Base-by-base conservation (phyloP, 2,113 vertebrate species). In the Nesoenas mayeri region DNA sequence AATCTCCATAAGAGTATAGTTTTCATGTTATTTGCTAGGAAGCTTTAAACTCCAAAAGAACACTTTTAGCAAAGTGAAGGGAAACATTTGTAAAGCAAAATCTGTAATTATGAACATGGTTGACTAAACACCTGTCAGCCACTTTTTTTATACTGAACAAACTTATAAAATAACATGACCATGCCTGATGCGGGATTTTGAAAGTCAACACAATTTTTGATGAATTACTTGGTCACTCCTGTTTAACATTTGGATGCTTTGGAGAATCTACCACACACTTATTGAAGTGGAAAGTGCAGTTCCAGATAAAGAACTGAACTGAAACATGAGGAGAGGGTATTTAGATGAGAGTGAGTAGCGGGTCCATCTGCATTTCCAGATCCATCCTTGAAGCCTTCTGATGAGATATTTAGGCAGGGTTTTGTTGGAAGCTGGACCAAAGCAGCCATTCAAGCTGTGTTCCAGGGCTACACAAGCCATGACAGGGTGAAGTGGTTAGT, bases 1-100 rank as follows among this genome's bases (percentile, higher is more conserved):
- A 88, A 89, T 95, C 95, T 97, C 34, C 40, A 48, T 82, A 60
- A 93, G 36, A 62, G 60, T 32, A 40, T 67, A 71, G 88, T 95
- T 96, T 96, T 96, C 66, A 62, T 85, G 15, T 51, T 79, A 66
- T 88, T 93, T 95, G 20, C 58, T 89, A 34, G 58, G 60, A 78
- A 70, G 73, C 70, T 87, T 79, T 87, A 66, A 58, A 92, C 51
- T 91, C 79, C 19, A 57, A 79, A 95, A 90, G 56, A 83, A 77
- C 77, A 93, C 29, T 94, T 78, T 92, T 97, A 89, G 89, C 91
- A 91, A 79, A 51, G 25, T 69, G 36, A 75, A 62, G 18, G 54
- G 60, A 96, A 96, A 93, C 94, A 92, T 86, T 96, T 95, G 85
- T 64, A 77, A 36, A 90, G 32, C 72, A 88, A 69, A 85, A 91